Evolutionary conservation across 2,113 vertebrate genomes (phyloP).

Genomic region (Scolopax mira): DNA sequence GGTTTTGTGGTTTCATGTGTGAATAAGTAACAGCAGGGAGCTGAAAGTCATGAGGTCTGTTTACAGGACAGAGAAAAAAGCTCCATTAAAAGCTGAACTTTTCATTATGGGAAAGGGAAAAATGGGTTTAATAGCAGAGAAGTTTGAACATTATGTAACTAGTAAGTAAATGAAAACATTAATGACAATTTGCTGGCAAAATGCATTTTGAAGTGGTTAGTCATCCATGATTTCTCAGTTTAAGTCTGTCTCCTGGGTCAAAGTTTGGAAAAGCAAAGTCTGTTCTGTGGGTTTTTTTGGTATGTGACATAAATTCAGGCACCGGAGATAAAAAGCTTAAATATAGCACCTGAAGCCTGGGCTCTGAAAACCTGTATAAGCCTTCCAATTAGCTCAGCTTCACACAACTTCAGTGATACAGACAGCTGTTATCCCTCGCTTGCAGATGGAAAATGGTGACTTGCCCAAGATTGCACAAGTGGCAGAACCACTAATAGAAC

Average conservation of each 20-base stretch:
- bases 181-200: neutral
- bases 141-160: slow-evolving; percentile 26
- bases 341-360: slow-evolving; percentile 34
- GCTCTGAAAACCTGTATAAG: slow-evolving; percentile 38
- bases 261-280: slow-evolving; percentile 34
- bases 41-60: slow-evolving; percentile 40
- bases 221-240: slow-evolving; percentile 9
- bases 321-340: slow-evolving; percentile 11
- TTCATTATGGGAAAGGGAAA: neutral
- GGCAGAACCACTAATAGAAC: slow-evolving; percentile 10
- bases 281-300: neutral
- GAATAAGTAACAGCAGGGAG: slow-evolving; percentile 47
- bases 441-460: slow-evolving; percentile 19
- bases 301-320: slow-evolving; percentile 30
- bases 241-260: slow-evolving; percentile 4
- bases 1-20: slow-evolving; percentile 69
- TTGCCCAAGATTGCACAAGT: slow-evolving; percentile 23
- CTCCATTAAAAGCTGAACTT: slow-evolving; percentile 43
- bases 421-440: slow-evolving; percentile 21
- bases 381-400: slow-evolving; percentile 50
- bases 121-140: slow-evolving; percentile 27
- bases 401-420: neutral
- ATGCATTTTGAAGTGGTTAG: slow-evolving; percentile 19
- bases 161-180: slow-evolving; percentile 28
- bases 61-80: slow-evolving; percentile 35